Evolutionary conservation across 2,888 invertebrate species (phyloP), one percentile per base, ranked within the genome.

Genomic region (Tineola bisselliella): DNA sequence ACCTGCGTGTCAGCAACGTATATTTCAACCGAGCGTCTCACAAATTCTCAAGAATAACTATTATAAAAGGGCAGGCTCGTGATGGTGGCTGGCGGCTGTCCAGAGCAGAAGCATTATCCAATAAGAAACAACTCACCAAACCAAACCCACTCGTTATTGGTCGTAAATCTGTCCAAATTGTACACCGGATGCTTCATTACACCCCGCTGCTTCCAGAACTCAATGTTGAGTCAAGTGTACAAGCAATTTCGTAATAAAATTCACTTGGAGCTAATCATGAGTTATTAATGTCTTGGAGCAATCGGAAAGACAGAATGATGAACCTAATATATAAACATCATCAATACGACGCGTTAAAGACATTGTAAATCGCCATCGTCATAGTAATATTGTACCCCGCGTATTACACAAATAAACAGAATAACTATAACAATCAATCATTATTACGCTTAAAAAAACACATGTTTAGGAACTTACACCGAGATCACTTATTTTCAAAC

Each of bases 61-160:
- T 62, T 61, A 62, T n/a, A 65, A 64, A 65, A 65, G 61, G 61
- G 38, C 17, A 59, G 64, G 67, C 62, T 62, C 64, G 63, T 65
- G 64, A 65, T 63, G 58, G 63, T 60, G 62, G 61, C 63, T 61
- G 48, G 62, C 61, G 31, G 61, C 33, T 38, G 57, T 25, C 61
- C 57, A 61, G 61, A 48, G 54, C 54, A 52, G 8, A 60, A 58
- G 70, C 69, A 79, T 79, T 79, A 80, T 80, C 69, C 79, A 81
- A 79, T 81, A 75, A 71, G 68, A 66, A 77, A 76, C 76, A 76
- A 77, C 64, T 65, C 65, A 61, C 61, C 13, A 60, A 44, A 48
- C 52, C 63, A 61, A 59, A 65, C 64, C 68, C 67, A 69, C 68
- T 70, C 63, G 66, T 69, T 72, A 69, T 71, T 70, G 72, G 68